These are phyloP conservation scores for Coracias cyanogaster DNA, from an alignment of 2,797 vertebrate genomes.

Conservation along the genomic window DNA sequence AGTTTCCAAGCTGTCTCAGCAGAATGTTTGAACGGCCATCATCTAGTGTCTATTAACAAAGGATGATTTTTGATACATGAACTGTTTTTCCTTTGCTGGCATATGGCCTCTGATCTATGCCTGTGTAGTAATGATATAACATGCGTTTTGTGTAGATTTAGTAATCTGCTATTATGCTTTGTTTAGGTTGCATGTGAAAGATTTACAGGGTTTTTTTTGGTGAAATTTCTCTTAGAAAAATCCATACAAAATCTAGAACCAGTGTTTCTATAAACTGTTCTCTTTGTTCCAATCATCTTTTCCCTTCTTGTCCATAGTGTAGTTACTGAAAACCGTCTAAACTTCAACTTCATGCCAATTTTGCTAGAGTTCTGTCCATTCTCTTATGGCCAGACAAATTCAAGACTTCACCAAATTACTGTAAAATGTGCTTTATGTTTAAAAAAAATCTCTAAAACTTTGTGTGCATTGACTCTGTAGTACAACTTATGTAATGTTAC, in stretches of 20 bases:
- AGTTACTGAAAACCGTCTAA: not conserved
- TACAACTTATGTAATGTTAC: not conserved
- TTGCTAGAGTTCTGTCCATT: not conserved
- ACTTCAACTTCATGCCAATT: not conserved
- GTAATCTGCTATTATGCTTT: not conserved
- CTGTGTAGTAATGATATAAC: not conserved
- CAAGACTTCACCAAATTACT: not conserved
- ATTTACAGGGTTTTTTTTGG: not conserved
- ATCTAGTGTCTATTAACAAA: not conserved
- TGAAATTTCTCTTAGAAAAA: not conserved
- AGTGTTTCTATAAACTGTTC: not conserved
- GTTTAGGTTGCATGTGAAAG: not conserved
- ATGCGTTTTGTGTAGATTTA: not conserved
- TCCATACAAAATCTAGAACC: not conserved
- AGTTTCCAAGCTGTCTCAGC: not conserved
- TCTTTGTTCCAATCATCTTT: not conserved
- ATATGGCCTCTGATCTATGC: not conserved
- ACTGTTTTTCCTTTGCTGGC: not conserved
- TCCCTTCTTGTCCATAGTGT: not conserved
- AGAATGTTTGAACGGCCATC: not conserved
- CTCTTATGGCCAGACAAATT: not conserved
- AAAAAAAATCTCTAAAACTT: not conserved
- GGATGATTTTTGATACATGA: not conserved
- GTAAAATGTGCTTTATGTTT: not conserved
- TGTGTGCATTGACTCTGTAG: not conserved